A percentile compares a stretch with the other conserved stretches of the same genome.
Conservation (phyloP, 64 coral and sea anemone genomes). For the Porites australiensis region DNA sequence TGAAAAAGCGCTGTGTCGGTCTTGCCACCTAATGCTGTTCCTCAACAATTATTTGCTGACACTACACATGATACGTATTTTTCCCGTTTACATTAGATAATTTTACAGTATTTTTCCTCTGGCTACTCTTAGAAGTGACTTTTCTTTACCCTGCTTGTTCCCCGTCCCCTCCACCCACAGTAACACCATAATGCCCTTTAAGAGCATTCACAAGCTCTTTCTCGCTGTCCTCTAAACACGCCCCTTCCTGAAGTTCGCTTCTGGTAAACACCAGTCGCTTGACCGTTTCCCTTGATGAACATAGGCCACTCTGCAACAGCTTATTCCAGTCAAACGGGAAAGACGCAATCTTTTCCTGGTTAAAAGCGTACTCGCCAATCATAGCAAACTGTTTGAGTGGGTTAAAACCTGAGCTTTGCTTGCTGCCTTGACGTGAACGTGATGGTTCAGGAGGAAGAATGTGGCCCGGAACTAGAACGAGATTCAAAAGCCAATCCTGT, state of each 20-base stretch:
- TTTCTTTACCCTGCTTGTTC: not conserved
- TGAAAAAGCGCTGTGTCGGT: too few species aligned
- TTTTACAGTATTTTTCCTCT: not conserved
- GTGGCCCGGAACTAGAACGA: constrained; percentile 87
- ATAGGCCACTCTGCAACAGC: constrained; percentile 76
- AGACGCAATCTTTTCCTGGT: constrained; percentile 86
- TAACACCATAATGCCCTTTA: constrained; percentile 84
- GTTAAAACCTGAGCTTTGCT: constrained; percentile 35
- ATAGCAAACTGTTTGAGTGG: constrained; percentile 68
- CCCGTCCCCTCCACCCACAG: constrained; percentile 16
- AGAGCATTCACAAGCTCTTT: constrained; percentile 80
- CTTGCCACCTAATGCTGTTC: too few species aligned
- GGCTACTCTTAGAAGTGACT: not conserved
- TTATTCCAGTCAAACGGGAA: constrained; percentile 91
- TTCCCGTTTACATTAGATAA: not conserved
- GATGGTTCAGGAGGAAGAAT: constrained; percentile 78
- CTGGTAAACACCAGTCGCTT: constrained; percentile 87
- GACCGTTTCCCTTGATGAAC: constrained; percentile 51
- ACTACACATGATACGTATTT: too few species aligned
- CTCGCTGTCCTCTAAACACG: constrained; percentile 77
- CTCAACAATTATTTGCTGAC: too few species aligned
- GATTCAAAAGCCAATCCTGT: constrained; percentile 94
- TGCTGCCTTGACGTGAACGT: constrained; percentile 3
- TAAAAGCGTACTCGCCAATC: constrained; percentile 89
- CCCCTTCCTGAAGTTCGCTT: constrained; percentile 86